These are phyloP conservation scores for Zelleria hepariella DNA, from an alignment of 2,888 invertebrate species.

Conservation along the genomic window DNA sequence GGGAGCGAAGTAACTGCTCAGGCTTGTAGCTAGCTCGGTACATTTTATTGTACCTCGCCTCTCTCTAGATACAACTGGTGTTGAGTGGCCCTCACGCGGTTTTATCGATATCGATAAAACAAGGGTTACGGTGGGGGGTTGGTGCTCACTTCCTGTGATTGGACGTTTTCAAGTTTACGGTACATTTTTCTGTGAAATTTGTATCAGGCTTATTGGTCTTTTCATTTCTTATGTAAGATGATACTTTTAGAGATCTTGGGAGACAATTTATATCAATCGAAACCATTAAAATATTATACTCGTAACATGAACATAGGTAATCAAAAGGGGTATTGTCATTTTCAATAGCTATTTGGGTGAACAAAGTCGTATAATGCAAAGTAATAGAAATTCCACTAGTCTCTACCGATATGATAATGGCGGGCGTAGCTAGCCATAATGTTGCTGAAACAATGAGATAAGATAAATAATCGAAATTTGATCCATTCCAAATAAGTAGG, in stretches of 20 bases:
- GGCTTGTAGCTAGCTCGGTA: slow-evolving; percentile 68
- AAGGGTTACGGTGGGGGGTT: slow-evolving; percentile 27
- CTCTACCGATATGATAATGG: no score
- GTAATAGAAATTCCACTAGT: no score
- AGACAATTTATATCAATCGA: neutral
- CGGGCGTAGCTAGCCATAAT: no score
- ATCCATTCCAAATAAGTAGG: no score
- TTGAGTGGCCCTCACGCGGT: slow-evolving; percentile 32
- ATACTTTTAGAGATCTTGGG: neutral
- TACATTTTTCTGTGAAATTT: neutral
- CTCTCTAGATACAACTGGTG: slow-evolving; percentile 59
- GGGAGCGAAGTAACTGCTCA: slow-evolving; percentile 59
- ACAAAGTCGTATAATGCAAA: no score
- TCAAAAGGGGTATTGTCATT: no score
- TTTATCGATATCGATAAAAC: slow-evolving; percentile 64
- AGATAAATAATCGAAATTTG: no score
- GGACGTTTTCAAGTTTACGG: neutral
- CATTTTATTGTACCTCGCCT: slow-evolving; percentile 67
- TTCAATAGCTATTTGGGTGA: no score
- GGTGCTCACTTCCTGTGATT: neutral
- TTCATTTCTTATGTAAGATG: neutral
- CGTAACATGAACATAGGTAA: no score
- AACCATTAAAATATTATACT: no score
- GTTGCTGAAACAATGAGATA: no score
- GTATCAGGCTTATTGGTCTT: neutral